Conservation (phyloP, 2,797 vertebrate species). For the Erethizon dorsatum region DNA sequence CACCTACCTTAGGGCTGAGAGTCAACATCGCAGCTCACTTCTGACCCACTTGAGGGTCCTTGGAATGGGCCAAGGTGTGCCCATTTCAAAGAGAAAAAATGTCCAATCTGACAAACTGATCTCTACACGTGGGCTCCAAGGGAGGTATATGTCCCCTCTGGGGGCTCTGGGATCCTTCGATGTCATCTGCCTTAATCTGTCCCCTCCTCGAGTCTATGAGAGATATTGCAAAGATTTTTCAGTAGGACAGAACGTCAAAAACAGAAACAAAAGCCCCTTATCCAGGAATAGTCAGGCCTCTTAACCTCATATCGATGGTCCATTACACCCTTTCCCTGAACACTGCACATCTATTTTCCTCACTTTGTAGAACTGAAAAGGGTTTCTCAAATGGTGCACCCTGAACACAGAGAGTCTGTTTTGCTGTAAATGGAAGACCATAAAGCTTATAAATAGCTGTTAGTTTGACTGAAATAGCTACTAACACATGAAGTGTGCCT, state of each 20-base stretch:
- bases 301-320: accelerated
- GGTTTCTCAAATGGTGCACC: background rate
- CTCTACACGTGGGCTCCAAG: background rate
- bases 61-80: background rate
- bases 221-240: background rate
- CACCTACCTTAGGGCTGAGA: background rate
- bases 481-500: background rate
- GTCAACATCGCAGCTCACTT: background rate
- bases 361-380: background rate
- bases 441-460: background rate
- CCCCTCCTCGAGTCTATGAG: background rate
- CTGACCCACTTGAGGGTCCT: background rate
- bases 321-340: background rate
- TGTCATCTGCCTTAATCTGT: background rate
- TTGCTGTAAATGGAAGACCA: background rate
- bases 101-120: background rate
- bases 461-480: background rate
- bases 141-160: background rate
- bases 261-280: background rate
- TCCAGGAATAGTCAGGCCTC: background rate
- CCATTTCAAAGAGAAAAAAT: background rate
- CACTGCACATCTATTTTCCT: background rate
- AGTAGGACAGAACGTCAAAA: background rate
- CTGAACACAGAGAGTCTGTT: slow-evolving; percentile 38
- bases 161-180: background rate